These are phyloP conservation scores for Probosciger aterrimus DNA, from an alignment of 2,113 vertebrate genomes.

Conservation along the genomic window DNA sequence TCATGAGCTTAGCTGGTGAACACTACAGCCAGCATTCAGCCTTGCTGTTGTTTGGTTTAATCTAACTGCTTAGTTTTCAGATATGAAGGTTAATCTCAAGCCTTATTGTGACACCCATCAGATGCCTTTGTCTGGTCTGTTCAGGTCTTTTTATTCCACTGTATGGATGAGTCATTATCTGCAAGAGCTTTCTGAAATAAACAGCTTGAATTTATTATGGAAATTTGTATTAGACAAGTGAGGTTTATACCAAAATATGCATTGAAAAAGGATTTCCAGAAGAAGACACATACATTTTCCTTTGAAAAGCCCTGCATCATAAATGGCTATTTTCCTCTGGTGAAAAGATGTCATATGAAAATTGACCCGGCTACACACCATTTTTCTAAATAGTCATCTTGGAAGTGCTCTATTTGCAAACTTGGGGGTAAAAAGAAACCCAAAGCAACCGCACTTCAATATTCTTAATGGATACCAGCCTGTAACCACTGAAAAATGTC, in stretches of 20 bases:
- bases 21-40: neutral
- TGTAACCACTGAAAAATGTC: neutral
- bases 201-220: neutral
- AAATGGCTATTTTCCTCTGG: neutral
- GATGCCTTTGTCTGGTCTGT: neutral
- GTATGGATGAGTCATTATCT: fast-evolving
- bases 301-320: neutral
- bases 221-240: neutral
- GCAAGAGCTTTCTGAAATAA: neutral
- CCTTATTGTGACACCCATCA: neutral
- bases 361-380: neutral
- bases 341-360: neutral
- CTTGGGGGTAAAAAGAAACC: neutral
- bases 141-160: neutral
- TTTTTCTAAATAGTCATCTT: neutral
- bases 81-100: neutral
- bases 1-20: neutral
- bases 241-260: neutral
- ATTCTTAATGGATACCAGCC: neutral
- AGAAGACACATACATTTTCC: neutral
- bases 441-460: neutral
- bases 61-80: neutral
- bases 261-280: neutral
- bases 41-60: neutral
- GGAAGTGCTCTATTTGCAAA: neutral